A percentile compares a stretch with the other conserved stretches of the same genome.
Conservation (phyloP, 2,888 invertebrate species). For the Cataglyphis livida region DNA sequence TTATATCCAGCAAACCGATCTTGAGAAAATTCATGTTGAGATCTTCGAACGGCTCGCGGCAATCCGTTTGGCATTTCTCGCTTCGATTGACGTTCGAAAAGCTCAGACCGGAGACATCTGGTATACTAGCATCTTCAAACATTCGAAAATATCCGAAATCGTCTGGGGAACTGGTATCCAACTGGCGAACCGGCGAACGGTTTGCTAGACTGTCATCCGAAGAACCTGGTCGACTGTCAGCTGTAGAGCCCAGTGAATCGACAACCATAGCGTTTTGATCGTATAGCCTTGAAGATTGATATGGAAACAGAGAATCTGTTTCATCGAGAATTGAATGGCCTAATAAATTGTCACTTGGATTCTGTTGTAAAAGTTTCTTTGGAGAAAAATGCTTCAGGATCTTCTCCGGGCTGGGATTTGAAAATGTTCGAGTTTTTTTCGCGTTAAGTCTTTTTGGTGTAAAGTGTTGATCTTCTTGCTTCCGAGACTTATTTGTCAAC, state of each 20-base stretch:
- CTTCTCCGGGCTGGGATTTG: neutral
- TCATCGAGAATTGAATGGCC: neutral
- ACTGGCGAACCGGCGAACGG: constrained; percentile 17
- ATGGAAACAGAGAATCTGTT: neutral
- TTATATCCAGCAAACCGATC: constrained; percentile 6
- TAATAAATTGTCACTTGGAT: neutral
- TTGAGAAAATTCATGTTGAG: constrained; percentile 32
- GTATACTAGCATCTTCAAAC: constrained; percentile 7
- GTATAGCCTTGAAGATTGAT: neutral
- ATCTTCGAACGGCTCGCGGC: constrained; percentile 5
- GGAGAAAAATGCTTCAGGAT: neutral
- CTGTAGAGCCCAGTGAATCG: constrained; percentile 1
- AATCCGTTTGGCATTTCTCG: neutral
- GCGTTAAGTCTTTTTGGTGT: neutral
- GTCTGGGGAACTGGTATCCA: neutral
- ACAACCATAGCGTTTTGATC: neutral
- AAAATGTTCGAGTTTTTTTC: neutral
- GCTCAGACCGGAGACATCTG: neutral
- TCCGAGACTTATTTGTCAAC: constrained; percentile 22
- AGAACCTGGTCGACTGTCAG: constrained; percentile 14
- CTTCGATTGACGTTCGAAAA: neutral
- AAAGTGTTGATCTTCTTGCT: constrained; percentile 24
- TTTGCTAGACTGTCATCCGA: neutral
- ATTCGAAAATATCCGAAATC: constrained; percentile 8
- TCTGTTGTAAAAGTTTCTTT: neutral